These are phyloP conservation scores for Thera obeliscata DNA, from an alignment of 2,888 invertebrate genomes.

Conservation along the genomic window DNA sequence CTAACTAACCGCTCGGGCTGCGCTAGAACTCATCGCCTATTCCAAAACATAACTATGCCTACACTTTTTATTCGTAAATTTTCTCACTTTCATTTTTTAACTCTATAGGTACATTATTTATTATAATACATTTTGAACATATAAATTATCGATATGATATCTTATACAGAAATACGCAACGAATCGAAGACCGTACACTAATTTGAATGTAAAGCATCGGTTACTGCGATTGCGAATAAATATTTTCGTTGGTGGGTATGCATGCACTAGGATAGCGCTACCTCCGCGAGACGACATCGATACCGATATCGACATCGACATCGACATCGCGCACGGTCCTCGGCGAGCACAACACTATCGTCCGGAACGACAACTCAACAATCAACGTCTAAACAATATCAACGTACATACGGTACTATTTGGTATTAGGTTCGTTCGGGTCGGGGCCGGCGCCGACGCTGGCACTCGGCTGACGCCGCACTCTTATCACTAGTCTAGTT, in stretches of 20 bases:
- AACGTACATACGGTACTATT: constrained; percentile 78
- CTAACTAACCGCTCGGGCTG: constrained; percentile 71
- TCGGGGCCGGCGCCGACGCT: constrained; percentile 42
- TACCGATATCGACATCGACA: too few species aligned
- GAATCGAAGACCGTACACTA: constrained; percentile 79
- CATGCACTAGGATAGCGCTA: constrained; percentile 44
- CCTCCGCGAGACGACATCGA: constrained; percentile 41
- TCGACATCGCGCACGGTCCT: constrained; percentile 35
- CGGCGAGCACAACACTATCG: constrained; percentile 55
- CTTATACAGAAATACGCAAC: constrained; percentile 82
- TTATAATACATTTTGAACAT: constrained; percentile 84
- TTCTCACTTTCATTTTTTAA: constrained; percentile 83
- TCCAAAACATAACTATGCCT: constrained; percentile 81
- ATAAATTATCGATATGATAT: constrained; percentile 83
- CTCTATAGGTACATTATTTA: constrained; percentile 80
- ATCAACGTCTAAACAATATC: constrained; percentile 77
- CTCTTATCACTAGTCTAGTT: constrained; percentile 65
- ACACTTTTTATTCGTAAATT: constrained; percentile 78
- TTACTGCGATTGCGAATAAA: constrained; percentile 78
- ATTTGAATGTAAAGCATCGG: constrained; percentile 75
- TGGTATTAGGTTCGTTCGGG: constrained; percentile 71
- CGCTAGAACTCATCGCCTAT: constrained; percentile 77
- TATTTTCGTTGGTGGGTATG: constrained; percentile 73
- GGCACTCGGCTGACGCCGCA: constrained; percentile 42
- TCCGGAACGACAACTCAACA: constrained; percentile 74